Evolutionary conservation across 2,797 vertebrate species (phyloP).

Genomic region (Mus caroli): DNA sequence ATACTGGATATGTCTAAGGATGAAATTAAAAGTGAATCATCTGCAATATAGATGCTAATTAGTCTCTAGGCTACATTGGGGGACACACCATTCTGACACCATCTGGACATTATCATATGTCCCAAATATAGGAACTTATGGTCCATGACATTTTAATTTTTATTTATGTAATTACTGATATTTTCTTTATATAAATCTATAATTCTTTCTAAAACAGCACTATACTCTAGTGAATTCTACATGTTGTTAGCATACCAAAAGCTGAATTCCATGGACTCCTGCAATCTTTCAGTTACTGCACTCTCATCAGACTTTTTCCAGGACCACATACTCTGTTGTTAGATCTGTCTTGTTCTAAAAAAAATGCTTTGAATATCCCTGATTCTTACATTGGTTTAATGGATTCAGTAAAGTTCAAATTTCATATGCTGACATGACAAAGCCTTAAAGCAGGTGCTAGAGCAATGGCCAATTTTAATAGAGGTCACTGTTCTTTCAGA

Average conservation of each 20-base stretch:
- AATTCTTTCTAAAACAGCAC: constrained; percentile 52
- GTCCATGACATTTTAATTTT: constrained; percentile 30
- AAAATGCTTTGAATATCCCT: not conserved
- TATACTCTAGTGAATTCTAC: not conserved
- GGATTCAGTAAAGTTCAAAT: not conserved
- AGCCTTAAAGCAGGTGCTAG: not conserved
- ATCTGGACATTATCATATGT: constrained; percentile 11
- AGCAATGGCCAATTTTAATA: not conserved
- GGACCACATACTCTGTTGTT: not conserved
- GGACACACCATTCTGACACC: not conserved
- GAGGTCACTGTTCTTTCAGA: not conserved
- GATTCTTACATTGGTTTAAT: not conserved
- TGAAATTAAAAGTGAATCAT: constrained; percentile 42
- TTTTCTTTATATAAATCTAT: constrained; percentile 3
- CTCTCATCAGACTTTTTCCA: not conserved
- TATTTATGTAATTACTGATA: constrained; percentile 43
- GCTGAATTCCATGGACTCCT: constrained; percentile 29
- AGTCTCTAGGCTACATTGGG: not conserved
- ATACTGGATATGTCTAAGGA: constrained; percentile 20
- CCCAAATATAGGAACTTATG: constrained; percentile 13
- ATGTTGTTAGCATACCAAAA: constrained; percentile 37
- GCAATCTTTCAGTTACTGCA: not conserved
- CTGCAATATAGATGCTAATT: constrained; percentile 25
- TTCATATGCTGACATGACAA: not conserved
- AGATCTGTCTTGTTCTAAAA: not conserved